A percentile compares a stretch with the other conserved stretches of the same genome.
These are phyloP conservation scores for Psophia crepitans DNA, from an alignment of 2,113 vertebrate genomes.

Conservation along the genomic window DNA sequence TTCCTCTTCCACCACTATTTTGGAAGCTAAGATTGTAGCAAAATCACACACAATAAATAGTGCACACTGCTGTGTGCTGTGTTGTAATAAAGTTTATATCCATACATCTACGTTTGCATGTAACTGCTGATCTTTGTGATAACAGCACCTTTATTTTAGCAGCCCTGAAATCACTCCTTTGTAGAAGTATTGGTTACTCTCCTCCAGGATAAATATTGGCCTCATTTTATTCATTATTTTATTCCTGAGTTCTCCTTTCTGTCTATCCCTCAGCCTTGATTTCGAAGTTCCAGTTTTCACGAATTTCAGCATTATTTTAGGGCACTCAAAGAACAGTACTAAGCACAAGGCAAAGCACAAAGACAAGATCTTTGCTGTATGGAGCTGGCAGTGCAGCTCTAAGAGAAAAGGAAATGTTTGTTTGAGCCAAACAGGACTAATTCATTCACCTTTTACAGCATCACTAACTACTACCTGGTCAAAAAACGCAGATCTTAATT, in stretches of 20 bases:
- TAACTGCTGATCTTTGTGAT: neutral
- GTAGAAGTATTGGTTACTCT: neutral
- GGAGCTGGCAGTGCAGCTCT: neutral
- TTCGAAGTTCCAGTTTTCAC: neutral
- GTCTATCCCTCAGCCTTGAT: neutral
- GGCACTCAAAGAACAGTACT: neutral
- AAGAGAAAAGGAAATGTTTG: neutral
- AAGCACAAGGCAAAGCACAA: neutral
- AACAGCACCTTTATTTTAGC: neutral
- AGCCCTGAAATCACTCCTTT: neutral
- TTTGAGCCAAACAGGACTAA: neutral
- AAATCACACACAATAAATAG: neutral
- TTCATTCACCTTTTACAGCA: neutral
- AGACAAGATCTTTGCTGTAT: neutral
- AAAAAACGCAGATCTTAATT: neutral
- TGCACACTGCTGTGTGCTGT: neutral
- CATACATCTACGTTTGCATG: fast-evolving
- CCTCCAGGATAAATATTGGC: neutral
- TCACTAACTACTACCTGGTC: neutral
- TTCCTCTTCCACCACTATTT: neutral
- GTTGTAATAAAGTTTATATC: neutral
- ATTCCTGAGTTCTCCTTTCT: neutral
- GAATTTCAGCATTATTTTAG: neutral
- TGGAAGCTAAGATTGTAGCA: neutral
- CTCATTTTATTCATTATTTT: neutral